These are phyloP conservation scores for Seriola dumerili DNA, from an alignment of 2,113 vertebrate genomes.

Conservation along the genomic window DNA sequence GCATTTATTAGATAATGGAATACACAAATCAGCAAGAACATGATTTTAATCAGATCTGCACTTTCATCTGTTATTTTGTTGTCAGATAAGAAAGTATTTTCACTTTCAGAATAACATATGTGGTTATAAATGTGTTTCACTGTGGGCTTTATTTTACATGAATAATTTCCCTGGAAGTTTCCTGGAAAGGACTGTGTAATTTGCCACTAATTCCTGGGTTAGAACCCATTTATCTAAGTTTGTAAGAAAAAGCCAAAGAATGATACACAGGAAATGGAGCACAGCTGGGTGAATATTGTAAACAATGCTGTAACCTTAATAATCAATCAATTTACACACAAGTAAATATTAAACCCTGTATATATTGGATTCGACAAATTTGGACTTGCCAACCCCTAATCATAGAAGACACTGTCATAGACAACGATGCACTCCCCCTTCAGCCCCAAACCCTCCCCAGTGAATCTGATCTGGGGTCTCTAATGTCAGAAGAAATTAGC, in stretches of 20 bases:
- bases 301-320: not conserved
- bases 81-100: not conserved
- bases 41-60: not conserved
- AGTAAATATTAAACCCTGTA: not conserved
- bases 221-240: constrained; percentile 4
- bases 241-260: not conserved
- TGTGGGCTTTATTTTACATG: not conserved
- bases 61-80: not conserved
- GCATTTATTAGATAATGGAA: not conserved
- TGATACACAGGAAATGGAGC: not conserved
- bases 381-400: not conserved
- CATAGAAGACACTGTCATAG: not conserved
- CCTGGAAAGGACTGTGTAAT: not conserved
- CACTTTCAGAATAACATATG: not conserved
- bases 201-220: not conserved
- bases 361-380: not conserved
- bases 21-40: not conserved
- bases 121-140: not conserved
- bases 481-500: not conserved
- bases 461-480: not conserved
- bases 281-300: not conserved
- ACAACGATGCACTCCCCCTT: not conserved
- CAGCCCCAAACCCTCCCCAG: not conserved
- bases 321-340: not conserved
- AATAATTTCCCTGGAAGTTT: constrained; percentile 1